phyloP scores from a whole-genome alignment of 2,888 invertebrate species.

The Phyto melanocephala region DNA sequence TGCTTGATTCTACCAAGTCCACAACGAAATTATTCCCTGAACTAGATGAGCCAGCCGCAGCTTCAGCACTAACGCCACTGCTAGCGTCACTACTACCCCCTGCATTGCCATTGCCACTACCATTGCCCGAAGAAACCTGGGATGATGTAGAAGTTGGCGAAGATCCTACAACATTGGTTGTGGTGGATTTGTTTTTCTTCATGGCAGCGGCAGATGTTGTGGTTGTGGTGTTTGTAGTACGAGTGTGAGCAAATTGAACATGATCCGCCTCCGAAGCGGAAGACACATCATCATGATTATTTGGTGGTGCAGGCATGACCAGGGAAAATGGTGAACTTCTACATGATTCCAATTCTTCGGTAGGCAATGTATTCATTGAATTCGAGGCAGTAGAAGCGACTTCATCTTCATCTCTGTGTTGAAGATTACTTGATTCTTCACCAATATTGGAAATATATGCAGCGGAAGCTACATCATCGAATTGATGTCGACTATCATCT shows the following conservation, averaged over 20 bases:
- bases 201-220: conserved; percentile 70
- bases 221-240: conserved; percentile 75
- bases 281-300: conserved; percentile 72
- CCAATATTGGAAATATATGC: conserved; percentile 23
- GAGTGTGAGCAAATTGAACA: conserved; percentile 73
- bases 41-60: conserved; percentile 31
- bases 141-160: conserved; percentile 59
- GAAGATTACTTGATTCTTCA: conserved; percentile 29
- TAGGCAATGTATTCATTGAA: conserved; percentile 44
- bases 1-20: conserved; percentile 55
- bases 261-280: conserved; percentile 75
- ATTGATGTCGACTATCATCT: conserved; percentile 39
- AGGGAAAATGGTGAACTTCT: conserved; percentile 64
- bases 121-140: conserved; percentile 26
- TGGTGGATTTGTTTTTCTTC: conserved; percentile 60
- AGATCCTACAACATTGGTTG: conserved; percentile 59
- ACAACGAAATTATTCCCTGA: conserved; percentile 38
- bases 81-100: conserved; percentile 11
- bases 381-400: conserved; percentile 60
- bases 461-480: conserved; percentile 38
- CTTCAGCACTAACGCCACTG: conserved; percentile 32
- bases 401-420: conserved; percentile 56
- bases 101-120: conserved; percentile 11
- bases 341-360: conserved; percentile 53
- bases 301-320: conserved; percentile 57